These are phyloP conservation scores for Diachasmimorpha longicaudata DNA, from an alignment of 1,140 invertebrate species.

Conservation along the genomic window DNA sequence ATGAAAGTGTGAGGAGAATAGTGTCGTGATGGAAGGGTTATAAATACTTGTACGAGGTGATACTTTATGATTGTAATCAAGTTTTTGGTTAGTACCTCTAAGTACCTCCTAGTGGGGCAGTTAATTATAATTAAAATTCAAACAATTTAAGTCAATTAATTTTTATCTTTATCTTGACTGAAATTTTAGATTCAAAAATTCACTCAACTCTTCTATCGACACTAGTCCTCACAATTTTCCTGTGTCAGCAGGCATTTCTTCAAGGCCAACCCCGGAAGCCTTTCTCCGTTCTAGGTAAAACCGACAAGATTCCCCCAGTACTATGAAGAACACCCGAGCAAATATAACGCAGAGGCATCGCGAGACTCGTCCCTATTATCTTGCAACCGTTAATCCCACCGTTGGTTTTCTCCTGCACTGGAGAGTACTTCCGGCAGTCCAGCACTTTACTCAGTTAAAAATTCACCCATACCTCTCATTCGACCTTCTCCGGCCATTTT, in stretches of 20 bases:
- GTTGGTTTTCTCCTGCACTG: constrained; percentile 1
- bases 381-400: constrained; percentile 31
- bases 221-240: background rate
- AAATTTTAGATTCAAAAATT: no score
- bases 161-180: background rate
- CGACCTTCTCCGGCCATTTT: background rate
- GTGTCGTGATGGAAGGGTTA: constrained; percentile 8
- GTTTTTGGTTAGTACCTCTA: background rate
- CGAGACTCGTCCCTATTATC: constrained; percentile 35
- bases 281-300: constrained; percentile 25
- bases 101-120: no score
- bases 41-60: background rate
- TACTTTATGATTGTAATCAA: background rate
- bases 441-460: background rate
- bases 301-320: background rate
- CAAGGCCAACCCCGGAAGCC: constrained; percentile 36
- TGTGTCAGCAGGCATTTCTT: background rate
- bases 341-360: constrained; percentile 18
- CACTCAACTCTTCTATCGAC: no score
- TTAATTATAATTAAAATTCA: no score
- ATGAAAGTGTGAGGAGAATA: constrained; percentile 20
- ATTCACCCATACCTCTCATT: background rate
- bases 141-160: no score
- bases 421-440: constrained; percentile 22
- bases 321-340: constrained; percentile 28